These are phyloP conservation scores for Ferrisia virgata DNA, from an alignment of 2,888 invertebrate genomes.

Conservation along the genomic window DNA sequence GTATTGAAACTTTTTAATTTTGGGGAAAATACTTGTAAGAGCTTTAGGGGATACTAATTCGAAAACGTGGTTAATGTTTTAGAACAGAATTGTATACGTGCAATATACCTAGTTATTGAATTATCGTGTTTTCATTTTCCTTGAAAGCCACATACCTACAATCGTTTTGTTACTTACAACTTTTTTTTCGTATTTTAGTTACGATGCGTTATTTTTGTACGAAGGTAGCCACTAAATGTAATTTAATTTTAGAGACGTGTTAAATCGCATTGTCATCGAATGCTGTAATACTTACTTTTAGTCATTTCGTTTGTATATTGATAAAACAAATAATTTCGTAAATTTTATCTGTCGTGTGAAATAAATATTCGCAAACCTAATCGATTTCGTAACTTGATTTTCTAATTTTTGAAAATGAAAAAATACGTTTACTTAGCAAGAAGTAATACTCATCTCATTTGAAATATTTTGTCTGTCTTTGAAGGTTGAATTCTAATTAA, in stretches of 20 bases:
- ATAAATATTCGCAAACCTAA: neutral
- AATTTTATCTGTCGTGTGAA: neutral
- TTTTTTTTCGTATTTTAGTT: neutral
- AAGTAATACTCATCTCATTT: too few relatives aligned
- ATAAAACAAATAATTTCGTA: neutral
- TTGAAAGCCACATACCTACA: too few relatives aligned
- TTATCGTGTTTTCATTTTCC: neutral
- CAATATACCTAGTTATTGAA: too few relatives aligned
- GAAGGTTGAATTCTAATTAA: too few relatives aligned
- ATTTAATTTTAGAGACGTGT: neutral
- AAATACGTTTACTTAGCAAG: too few relatives aligned
- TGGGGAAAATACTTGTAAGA: neutral
- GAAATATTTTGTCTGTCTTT: too few relatives aligned
- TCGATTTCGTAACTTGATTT: too few relatives aligned
- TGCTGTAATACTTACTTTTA: neutral
- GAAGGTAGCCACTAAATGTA: neutral
- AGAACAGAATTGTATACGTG: neutral
- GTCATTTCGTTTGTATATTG: neutral
- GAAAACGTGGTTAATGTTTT: neutral
- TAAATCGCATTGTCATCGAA: neutral
- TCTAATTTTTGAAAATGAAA: too few relatives aligned
- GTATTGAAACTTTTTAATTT: neutral
- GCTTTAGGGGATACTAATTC: neutral
- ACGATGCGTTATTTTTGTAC: neutral
- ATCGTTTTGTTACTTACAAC: neutral